Evolutionary conservation across 53 echinoderm and acorn worm species (phyloP).

Genomic region (Paracentrotus lividus): DNA sequence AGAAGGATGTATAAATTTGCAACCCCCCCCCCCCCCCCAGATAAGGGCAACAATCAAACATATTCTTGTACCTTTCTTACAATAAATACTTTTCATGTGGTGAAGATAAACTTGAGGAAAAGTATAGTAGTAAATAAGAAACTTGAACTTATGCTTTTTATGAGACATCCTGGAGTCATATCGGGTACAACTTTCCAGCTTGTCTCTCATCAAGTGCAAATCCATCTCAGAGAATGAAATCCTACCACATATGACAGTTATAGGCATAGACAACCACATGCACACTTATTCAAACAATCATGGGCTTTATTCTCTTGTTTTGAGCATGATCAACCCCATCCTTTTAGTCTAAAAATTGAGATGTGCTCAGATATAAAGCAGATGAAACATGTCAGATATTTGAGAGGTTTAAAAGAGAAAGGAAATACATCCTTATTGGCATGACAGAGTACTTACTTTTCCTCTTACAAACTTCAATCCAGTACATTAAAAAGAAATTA

Average conservation of each 20-base stretch:
- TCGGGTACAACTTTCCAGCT: slow-evolving; percentile 17
- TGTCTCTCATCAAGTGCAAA: slow-evolving; percentile 49
- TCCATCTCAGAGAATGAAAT: slow-evolving; percentile 26
- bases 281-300: slow-evolving; percentile 43
- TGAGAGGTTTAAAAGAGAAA: neutral
- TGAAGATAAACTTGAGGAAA: too few species aligned
- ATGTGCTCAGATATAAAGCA: neutral
- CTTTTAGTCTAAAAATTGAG: neutral
- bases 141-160: neutral
- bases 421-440: neutral
- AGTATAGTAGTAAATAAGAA: neutral
- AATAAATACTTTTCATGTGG: too few species aligned
- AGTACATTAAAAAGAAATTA: neutral
- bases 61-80: neutral
- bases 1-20: too few species aligned
- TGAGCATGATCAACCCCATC: neutral
- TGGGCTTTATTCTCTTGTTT: slow-evolving; percentile 25
- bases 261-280: neutral
- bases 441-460: neutral
- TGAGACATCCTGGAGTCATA: neutral
- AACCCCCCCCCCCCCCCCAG: too few species aligned
- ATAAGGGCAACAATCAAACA: too few species aligned
- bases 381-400: slow-evolving; percentile 6
- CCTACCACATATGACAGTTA: slow-evolving; percentile 20
- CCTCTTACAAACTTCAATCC: neutral